Base-by-base conservation (phyloP, 2,113 vertebrate species). In the Triplophysa rosa region DNA sequence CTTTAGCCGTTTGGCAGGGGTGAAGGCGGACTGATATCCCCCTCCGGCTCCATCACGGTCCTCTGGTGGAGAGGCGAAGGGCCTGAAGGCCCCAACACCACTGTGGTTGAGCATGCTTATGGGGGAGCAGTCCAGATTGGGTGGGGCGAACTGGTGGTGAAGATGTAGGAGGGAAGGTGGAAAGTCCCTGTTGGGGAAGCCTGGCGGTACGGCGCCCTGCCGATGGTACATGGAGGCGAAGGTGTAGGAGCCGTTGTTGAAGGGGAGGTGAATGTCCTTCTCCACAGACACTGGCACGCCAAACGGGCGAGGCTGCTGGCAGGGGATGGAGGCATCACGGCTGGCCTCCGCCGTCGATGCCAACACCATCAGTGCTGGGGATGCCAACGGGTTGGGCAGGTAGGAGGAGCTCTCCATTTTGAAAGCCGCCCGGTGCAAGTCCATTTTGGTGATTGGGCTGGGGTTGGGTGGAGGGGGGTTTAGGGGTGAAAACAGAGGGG, bases 331-430 rank as follows among this genome's bases (percentile, higher is more conserved):
- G 85, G 97, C 97, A 75, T 99, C 98, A 0, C 98, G 96, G 84
- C 96, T 98, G 78, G 98, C 97, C 91, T 99, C 98, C 0, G 98
- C 98, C 0, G 98, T 99, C 66, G 97, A 99, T 2, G 98, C 98
- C n/a, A 99, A 92, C 80, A 99, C 98, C 98, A 99, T 99, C 82
- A 99, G 91, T 4, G 98, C 98, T 5, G 98, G 98, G 52, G 98
- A 99, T 58, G 98, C 96, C 91, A 99, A 89, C 0, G 98, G 98
- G 87, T 98, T 98, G 90, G 97, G 98, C 85, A 99, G 94, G 84
- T 99, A 99, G 89, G 98, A 98, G 83, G 98, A 98, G 92, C 95
- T 99, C 94, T 99, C 98, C 98, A 99, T 99, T 93, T 99, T 99
- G 95, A 99, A 99, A 77, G 98, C 96, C 86, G 97, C 97, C 92